Conservation (phyloP, 2,113 vertebrate genomes). For the Pardalotus punctatus region DNA sequence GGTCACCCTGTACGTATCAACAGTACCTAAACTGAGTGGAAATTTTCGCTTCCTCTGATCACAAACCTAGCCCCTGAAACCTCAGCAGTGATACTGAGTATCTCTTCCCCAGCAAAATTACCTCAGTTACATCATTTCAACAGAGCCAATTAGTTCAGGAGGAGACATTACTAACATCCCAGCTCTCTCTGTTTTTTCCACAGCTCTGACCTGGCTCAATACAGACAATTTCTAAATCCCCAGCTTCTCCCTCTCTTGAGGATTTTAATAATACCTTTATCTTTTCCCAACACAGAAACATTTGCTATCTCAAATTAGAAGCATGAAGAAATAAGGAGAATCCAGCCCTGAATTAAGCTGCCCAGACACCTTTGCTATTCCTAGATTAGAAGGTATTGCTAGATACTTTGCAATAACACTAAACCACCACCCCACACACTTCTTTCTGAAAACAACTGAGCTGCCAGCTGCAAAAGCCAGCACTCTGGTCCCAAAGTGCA, state of each 20-base stretch:
- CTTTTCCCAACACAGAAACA: constrained; percentile 8
- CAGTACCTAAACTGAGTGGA: neutral
- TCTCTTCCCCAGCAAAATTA: neutral
- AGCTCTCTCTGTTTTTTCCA: neutral
- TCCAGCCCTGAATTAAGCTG: neutral
- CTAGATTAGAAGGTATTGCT: neutral
- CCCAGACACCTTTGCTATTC: neutral
- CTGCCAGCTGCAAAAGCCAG: neutral
- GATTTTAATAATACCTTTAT: constrained; percentile 27
- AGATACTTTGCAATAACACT: neutral
- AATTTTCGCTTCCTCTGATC: neutral
- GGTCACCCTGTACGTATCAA: neutral
- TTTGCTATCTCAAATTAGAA: constrained; percentile 5
- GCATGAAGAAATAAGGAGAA: neutral
- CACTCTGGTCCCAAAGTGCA: neutral
- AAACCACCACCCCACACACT: neutral
- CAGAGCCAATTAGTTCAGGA: neutral
- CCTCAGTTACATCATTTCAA: neutral
- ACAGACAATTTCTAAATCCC: neutral
- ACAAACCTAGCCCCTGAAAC: neutral
- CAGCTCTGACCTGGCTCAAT: neutral
- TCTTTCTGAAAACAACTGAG: neutral
- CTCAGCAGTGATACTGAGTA: neutral
- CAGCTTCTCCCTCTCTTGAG: neutral
- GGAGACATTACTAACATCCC: neutral